phyloP scores from a whole-genome alignment of 2,113 vertebrate genomes.

The Phylloscopus trochilus region DNA sequence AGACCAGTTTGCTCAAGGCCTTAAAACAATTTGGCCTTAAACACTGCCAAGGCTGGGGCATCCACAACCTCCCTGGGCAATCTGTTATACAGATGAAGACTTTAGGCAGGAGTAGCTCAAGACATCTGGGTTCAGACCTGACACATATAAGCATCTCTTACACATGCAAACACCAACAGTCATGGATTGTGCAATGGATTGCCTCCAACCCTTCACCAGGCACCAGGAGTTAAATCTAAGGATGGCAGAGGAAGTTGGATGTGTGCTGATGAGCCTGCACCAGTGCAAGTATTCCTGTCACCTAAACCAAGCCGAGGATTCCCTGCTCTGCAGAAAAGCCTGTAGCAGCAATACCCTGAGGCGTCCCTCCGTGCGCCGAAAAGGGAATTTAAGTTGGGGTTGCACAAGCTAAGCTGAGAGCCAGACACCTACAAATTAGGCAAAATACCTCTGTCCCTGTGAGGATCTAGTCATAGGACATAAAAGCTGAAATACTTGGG shows the following conservation, averaged over 20 bases:
- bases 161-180: fast-evolving
- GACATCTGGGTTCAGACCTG: not conserved
- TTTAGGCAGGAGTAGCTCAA: not conserved
- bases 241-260: not conserved
- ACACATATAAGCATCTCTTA: fast-evolving
- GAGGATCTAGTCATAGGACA: not conserved
- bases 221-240: not conserved
- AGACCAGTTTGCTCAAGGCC: not conserved
- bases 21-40: not conserved
- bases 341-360: not conserved
- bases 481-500: not conserved
- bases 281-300: not conserved
- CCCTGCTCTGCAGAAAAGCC: not conserved
- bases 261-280: not conserved
- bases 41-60: not conserved
- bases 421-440: not conserved
- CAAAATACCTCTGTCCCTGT: not conserved
- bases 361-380: fast-evolving
- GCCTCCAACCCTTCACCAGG: fast-evolving
- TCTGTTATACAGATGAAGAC: not conserved
- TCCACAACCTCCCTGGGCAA: not conserved
- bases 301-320: not conserved
- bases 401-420: not conserved
- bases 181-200: not conserved
- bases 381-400: not conserved